Base-by-base conservation (phyloP, 1,140 invertebrate genomes). In the Macrobrachium rosenbergii region DNA sequence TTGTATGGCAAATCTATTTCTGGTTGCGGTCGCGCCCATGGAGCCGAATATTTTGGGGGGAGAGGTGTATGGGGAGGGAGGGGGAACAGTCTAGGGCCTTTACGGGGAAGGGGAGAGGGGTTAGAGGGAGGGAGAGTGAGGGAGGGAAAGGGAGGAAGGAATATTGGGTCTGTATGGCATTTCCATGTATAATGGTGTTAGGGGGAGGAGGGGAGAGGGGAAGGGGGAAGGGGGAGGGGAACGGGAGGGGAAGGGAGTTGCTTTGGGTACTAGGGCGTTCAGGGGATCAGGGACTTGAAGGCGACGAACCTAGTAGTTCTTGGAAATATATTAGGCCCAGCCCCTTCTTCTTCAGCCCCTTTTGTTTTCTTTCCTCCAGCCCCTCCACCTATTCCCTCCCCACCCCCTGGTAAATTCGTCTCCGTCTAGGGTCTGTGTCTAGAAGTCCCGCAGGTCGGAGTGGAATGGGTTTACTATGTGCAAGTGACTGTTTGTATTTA, bases 171-270 rank as follows among this genome's bases (percentile, higher is more conserved):
- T 52, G 7, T 52, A 52, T 52, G 52, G 52, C 12, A 52, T 52
- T 10, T 12, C 52, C 52, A 52, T 52, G 52, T 52, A 52, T 52
- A 10, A 52, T 52, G 12, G 1, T 1, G 28, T 37, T 37, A 37
- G 28, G 28, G 28, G 28, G 73, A 58, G 59, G 77, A 21, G 28
- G 59, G 77, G 23, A 21, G 77, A 59, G 76, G 58, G 76, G 58
- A 60, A 11, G 76, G 52, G 23, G 43, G 16, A n/a, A 62, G 52
- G 16, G 58, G 62, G 37, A 10, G 77, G 21, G 62, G 62, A n/a
- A n/a, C n/a, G 58, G 8, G 59, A 23, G n/a, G 12, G 77, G 0
- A 14, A n/a, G 75, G 21, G 37, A 45, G 21, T 10, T 52, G 37
- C 14, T 16, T 52, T 52, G 17, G 23, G n/a, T 43, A 63, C 37